Conservation (phyloP, 2,113 vertebrate species). For the Campylomormyrus tamandua region DNA sequence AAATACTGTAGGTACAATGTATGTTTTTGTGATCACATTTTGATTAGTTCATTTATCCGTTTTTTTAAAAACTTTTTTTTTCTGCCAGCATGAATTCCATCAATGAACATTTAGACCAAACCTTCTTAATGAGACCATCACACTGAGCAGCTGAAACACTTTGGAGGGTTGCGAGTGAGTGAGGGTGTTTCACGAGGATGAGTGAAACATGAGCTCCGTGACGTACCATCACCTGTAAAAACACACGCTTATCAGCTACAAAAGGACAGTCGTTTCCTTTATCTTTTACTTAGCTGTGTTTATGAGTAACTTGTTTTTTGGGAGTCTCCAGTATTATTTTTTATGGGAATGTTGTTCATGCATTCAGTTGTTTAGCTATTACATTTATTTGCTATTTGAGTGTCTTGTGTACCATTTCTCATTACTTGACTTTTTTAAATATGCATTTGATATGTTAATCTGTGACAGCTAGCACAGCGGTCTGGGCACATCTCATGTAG, state of each 20-base stretch:
- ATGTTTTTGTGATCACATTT: neutral
- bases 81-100: neutral
- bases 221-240: neutral
- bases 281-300: neutral
- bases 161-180: neutral
- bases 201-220: neutral
- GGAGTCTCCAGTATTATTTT: constrained; percentile 13
- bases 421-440: constrained; percentile 1
- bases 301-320: neutral
- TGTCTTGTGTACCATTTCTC: neutral
- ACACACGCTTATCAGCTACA: neutral
- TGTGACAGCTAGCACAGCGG: neutral
- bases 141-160: constrained; percentile 45
- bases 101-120: neutral
- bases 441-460: neutral
- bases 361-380: neutral
- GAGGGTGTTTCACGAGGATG: neutral
- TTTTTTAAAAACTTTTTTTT: neutral
- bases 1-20: constrained; percentile 9
- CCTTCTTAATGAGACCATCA: constrained; percentile 20
- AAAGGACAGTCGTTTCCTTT: neutral
- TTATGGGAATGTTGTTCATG: neutral
- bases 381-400: neutral
- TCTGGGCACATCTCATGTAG: neutral
- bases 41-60: neutral